Base-by-base conservation (phyloP, 2,888 invertebrate genomes). In the Lithophane ornitopus region DNA sequence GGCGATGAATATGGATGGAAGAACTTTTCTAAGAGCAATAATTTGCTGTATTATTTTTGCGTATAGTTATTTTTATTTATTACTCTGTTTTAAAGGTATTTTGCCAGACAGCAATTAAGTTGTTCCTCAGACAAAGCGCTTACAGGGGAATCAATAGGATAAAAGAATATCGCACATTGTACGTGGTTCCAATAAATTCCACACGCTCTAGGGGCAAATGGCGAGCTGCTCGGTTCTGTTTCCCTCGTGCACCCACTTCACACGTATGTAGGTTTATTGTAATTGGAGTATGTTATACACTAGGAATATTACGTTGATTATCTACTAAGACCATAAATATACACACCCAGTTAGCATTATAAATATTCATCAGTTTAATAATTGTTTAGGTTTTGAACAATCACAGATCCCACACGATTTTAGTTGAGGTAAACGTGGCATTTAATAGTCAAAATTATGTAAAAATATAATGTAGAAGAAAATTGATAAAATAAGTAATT, bases 101-200 rank as follows among this genome's bases (percentile, higher is more conserved):
- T 28, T 46, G 0, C 16, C 11, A 52, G 28, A 9, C 9, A 28
- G 22, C 19, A 61, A 61, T 81, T 61, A 65, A 39, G 12, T 70
- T 66, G 22, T 4, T 58, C 12, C 28, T n/a, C 22, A 61, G 34
- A 77, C 59, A 61, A 44, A 66, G 46, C 69, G 22, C 26, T 56
- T 49, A 61, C 28, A 59, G 59, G 41, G 49, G 54, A 41, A 46
- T 65, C 58, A 65, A 61, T 49, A 14, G 59, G 2, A 69, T 54
- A 71, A 78, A 59, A 69, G 49, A 59, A 78, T 69, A 66, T 69
- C 41, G 19, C 41, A 39, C 68, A 59, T 72, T 52, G 59, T 39
- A 65, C 49, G 61, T 26, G 34, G 39, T 39, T 66, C 72, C 59
- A 78, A 81, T 81, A 84, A 81, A 81, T 84, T 84, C 69, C 81